Percentiles rank a stretch among this genome's conserved stretches.
Conservation (phyloP, 2,888 invertebrate species). For the Eilema depressum region DNA sequence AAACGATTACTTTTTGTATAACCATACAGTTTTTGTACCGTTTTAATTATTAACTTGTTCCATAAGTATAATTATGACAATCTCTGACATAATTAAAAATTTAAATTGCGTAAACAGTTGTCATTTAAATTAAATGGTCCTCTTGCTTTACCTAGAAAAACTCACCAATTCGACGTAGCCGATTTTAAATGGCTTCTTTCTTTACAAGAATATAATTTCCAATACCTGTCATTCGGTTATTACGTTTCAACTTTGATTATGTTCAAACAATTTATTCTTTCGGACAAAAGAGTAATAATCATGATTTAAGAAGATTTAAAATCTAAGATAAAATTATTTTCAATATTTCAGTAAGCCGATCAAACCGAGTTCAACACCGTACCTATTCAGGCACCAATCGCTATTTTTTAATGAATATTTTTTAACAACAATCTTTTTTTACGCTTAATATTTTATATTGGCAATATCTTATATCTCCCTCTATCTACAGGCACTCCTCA, state of each 20-base stretch:
- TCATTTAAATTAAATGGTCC: neutral
- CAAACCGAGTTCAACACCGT: too few relatives aligned
- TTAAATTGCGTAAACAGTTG: neutral
- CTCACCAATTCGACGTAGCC: too few relatives aligned
- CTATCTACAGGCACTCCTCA: conserved; percentile 55
- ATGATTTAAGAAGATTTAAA: neutral
- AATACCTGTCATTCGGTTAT: neutral
- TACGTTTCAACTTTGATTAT: neutral
- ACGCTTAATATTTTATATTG: neutral
- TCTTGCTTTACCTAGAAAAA: neutral
- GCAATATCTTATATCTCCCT: too few relatives aligned
- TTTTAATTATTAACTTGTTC: too few relatives aligned
- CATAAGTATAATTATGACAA: too few relatives aligned
- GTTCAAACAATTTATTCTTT: neutral
- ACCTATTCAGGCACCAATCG: too few relatives aligned
- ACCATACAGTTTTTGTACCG: neutral
- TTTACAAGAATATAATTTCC: neutral
- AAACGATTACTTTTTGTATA: conserved; percentile 7
- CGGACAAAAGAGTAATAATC: too few relatives aligned
- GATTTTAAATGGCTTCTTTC: neutral
- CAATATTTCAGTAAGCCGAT: too few relatives aligned
- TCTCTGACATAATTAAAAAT: neutral
- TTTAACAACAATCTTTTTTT: too few relatives aligned
- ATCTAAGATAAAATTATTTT: neutral
- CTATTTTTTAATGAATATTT: neutral